Percentiles rank a stretch among this genome's conserved stretches.
Evolutionary conservation across 2,888 invertebrate genomes (phyloP).

Genomic region (Hipparchia sbordonii): DNA sequence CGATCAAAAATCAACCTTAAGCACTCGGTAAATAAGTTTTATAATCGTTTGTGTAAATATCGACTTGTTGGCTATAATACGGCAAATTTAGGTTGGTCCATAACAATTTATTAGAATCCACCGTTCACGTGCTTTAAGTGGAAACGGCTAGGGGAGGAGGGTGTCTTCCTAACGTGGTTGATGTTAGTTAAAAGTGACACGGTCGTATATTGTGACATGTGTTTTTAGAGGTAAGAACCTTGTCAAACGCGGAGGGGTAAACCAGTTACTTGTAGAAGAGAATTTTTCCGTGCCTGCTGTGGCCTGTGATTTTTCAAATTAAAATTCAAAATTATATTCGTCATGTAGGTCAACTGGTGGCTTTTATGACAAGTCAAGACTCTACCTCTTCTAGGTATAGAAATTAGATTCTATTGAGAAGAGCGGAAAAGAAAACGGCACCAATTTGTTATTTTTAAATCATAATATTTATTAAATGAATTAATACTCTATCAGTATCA

Average conservation of each 20-base stretch:
- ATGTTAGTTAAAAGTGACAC: slow-evolving; percentile 49
- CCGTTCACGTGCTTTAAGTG: slow-evolving; percentile 39
- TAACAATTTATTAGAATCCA: slow-evolving; percentile 43
- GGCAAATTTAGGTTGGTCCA: slow-evolving; percentile 55
- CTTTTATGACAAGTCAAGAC: too few relatives aligned
- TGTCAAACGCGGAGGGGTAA: slow-evolving; percentile 53
- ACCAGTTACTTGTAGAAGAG: slow-evolving; percentile 41
- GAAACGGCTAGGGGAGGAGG: slow-evolving; percentile 40
- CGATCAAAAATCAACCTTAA: slow-evolving; percentile 43
- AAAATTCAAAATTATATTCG: too few relatives aligned
- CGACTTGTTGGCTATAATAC: slow-evolving; percentile 32
- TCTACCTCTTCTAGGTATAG: too few relatives aligned
- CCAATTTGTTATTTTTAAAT: too few relatives aligned
- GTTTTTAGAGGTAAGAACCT: slow-evolving; percentile 56
- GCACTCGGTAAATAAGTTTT: slow-evolving; percentile 26
- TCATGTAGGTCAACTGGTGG: too few relatives aligned
- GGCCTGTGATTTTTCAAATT: too few relatives aligned
- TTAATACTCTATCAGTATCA: too few relatives aligned
- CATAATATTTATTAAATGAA: too few relatives aligned
- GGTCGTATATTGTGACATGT: slow-evolving; percentile 60
- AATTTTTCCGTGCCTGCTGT: background rate
- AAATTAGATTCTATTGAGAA: too few relatives aligned
- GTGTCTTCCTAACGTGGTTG: slow-evolving; percentile 49
- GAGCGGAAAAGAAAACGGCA: too few relatives aligned
- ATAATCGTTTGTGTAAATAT: slow-evolving; percentile 29